phyloP scores from a whole-genome alignment of 2,888 invertebrate species.

The Xestia c-nigrum region DNA sequence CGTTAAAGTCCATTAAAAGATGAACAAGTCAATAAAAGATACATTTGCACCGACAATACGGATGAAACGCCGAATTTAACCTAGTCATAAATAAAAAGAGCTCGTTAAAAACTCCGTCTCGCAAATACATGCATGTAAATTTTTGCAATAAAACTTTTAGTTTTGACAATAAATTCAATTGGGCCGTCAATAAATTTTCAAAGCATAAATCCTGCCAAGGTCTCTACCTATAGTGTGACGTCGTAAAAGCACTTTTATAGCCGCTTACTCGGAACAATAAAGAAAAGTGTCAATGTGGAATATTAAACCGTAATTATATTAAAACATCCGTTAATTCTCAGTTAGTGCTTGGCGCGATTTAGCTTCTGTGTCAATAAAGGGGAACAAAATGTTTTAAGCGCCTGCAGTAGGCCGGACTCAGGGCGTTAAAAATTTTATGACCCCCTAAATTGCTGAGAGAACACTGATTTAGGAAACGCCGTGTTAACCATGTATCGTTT shows the following conservation, averaged over 20 bases:
- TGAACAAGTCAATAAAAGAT: constrained; percentile 26
- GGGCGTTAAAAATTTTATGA: constrained; percentile 46
- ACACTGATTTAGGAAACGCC: constrained; percentile 44
- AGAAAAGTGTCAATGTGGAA: constrained; percentile 69
- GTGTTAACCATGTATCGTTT: constrained; percentile 13
- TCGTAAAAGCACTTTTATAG: constrained; percentile 80
- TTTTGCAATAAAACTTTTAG: constrained; percentile 81
- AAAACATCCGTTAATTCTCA: constrained; percentile 41
- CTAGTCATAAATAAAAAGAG: constrained; percentile 57
- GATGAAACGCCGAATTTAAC: constrained; percentile 35
- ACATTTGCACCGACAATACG: constrained; percentile 28
- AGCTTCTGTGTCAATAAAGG: constrained; percentile 26
- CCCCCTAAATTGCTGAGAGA: constrained; percentile 40
- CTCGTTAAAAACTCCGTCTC: constrained; percentile 64
- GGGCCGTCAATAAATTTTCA: constrained; percentile 82
- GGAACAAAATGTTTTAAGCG: constrained; percentile 31
- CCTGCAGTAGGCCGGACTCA: constrained; percentile 9
- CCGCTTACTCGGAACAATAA: constrained; percentile 73
- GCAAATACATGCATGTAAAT: constrained; percentile 71
- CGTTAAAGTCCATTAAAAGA: constrained; percentile 10
- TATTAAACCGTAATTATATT: constrained; percentile 64
- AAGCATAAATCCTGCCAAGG: constrained; percentile 81
- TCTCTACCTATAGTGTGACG: constrained; percentile 71
- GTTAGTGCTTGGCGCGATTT: constrained; percentile 37
- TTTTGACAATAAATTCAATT: constrained; percentile 85